These are phyloP conservation scores for Phengaris arion DNA, from an alignment of 2,888 invertebrate genomes.

Conservation along the genomic window DNA sequence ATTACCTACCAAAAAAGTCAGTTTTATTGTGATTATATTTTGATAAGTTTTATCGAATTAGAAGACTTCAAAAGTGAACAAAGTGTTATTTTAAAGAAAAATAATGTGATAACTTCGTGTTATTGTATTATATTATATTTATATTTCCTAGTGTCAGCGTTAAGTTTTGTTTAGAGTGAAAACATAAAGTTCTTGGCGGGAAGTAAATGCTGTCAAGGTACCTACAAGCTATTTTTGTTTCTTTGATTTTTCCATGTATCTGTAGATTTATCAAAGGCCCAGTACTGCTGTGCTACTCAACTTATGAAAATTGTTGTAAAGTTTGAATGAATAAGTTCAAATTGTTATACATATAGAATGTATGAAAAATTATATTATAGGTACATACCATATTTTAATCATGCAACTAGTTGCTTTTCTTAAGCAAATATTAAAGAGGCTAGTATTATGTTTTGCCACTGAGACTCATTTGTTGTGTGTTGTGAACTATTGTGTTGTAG, in stretches of 20 bases:
- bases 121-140: too few species aligned
- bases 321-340: too few species aligned
- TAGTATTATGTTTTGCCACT: too few species aligned
- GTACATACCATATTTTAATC: too few species aligned
- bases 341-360: too few species aligned
- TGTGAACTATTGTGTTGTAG: too few species aligned
- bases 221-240: background rate
- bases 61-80: background rate
- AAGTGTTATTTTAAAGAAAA: background rate
- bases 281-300: too few species aligned
- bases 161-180: background rate
- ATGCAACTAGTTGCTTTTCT: too few species aligned
- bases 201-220: background rate
- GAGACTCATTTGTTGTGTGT: too few species aligned
- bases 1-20: background rate
- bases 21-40: background rate
- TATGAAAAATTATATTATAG: too few species aligned
- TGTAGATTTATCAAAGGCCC: background rate
- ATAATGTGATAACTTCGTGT: background rate
- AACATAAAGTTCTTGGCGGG: conserved; percentile 13
- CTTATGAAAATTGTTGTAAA: too few species aligned
- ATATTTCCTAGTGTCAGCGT: background rate
- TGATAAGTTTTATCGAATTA: background rate
- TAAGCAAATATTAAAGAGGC: too few species aligned
- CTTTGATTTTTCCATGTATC: background rate